Base-by-base conservation (phyloP, 2,113 vertebrate genomes). In the Austrofundulus limnaeus region DNA sequence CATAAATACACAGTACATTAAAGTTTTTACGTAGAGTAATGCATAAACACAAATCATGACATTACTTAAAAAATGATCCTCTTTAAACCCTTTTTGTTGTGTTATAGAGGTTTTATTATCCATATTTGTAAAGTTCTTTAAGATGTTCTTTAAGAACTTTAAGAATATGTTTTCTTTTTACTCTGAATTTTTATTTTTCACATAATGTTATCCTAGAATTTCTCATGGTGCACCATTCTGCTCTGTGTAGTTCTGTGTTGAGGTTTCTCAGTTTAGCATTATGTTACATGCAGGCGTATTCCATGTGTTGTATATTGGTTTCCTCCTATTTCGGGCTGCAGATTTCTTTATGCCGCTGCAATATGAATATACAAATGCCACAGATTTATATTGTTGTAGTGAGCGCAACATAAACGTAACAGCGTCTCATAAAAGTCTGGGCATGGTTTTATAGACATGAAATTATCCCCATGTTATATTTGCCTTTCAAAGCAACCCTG, bases 231-330 rank as follows among this genome's bases (percentile, higher is more conserved):
- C 42, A 11, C 39, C 20, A 38, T 54, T 75, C 42, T 41, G 12
- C 15, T 23, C 9, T 28, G 0, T 48, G 17, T 45, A 21, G 31
- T 41, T 69, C 49, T 43, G 23, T 57, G 17, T 75, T 70, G 70
- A 56, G 37, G 60, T 69, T 69, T 66, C 49, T 23, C 24, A 48
- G 63, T 64, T 76, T 21, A 24, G 47, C 71, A 62, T 80, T 52
- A 11, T 24, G 61, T 68, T 72, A 66, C 39, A 52, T 51, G 55
- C 4, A 2, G 56, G 52, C 41, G 21, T 65, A 76, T 66, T 64
- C 43, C 25, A 25, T 75, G 61, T 31, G 61, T 75, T 69, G 56
- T 8, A 2, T 62, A 77, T 84, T 77, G 58, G 79, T 84, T 84
- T 78, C 25, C 57, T 52, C 41, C 24, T 54, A n/a, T 59, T 62